These are phyloP conservation scores for Miltochrista miniata DNA, from an alignment of 2,888 invertebrate genomes.

Conservation along the genomic window DNA sequence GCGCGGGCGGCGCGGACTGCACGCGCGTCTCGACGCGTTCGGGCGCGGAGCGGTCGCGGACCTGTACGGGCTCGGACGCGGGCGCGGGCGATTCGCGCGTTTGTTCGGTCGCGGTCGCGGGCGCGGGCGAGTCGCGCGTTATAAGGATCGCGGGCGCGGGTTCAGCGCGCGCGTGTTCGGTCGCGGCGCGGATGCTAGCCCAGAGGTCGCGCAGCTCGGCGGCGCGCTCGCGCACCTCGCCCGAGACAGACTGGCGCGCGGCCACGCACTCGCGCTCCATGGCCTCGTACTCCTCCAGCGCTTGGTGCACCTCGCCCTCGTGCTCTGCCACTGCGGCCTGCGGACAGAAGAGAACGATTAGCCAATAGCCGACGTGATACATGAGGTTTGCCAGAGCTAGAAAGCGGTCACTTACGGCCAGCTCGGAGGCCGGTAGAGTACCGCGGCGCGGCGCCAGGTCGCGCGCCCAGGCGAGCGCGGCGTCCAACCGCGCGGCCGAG, in stretches of 20 bases:
- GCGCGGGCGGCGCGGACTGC: too few species aligned
- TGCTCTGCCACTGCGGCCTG: constrained; percentile 78
- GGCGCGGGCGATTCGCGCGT: too few species aligned
- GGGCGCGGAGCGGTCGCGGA: too few species aligned
- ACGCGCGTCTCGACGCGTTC: too few species aligned
- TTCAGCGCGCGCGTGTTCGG: constrained; percentile 1
- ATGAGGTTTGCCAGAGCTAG: too few species aligned
- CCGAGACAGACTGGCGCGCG: constrained; percentile 54
- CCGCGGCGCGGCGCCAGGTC: constrained; percentile 7
- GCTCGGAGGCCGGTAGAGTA: not conserved
- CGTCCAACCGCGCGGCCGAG: constrained; percentile 81
- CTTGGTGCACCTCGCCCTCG: constrained; percentile 84
- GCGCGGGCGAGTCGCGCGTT: too few species aligned
- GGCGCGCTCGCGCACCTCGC: constrained; percentile 72
- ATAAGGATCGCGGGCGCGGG: too few species aligned
- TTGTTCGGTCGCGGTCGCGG: too few species aligned
- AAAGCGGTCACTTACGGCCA: too few species aligned
- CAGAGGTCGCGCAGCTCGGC: constrained; percentile 57
- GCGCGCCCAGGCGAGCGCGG: constrained; percentile 52
- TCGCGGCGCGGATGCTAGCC: constrained; percentile 9
- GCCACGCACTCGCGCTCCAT: constrained; percentile 79
- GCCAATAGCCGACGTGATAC: too few species aligned
- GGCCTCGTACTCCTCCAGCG: constrained; percentile 86
- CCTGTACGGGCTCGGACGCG: too few species aligned
- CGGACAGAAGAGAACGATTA: not conserved